Percentiles rank a stretch among this genome's conserved stretches.
Evolutionary conservation across 2,888 invertebrate genomes (phyloP).

Genomic region (Oscheius sp.): DNA sequence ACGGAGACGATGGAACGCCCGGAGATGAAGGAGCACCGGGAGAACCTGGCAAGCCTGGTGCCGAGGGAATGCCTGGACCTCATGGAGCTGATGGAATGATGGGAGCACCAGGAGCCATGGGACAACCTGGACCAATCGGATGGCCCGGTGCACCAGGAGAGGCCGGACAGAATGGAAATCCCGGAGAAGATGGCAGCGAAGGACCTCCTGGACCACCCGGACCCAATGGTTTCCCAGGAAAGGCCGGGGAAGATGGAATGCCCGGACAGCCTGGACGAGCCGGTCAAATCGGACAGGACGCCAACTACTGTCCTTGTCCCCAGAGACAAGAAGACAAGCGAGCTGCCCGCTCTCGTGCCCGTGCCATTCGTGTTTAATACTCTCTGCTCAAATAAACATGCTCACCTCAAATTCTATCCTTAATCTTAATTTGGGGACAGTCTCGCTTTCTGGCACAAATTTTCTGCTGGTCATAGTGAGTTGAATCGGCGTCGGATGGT

Average conservation of each 20-base stretch:
- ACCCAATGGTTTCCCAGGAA: constrained; percentile 52
- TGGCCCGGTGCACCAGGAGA: constrained; percentile 58
- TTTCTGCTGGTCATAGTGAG: constrained; percentile 7
- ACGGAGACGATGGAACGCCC: constrained; percentile 53
- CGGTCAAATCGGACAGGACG: constrained; percentile 53
- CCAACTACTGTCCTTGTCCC: constrained; percentile 62
- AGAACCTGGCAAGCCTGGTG: constrained; percentile 36
- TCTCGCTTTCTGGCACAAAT: background rate
- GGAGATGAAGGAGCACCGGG: constrained; percentile 50
- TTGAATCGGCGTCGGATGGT: background rate
- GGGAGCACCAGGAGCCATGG: constrained; percentile 52
- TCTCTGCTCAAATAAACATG: background rate
- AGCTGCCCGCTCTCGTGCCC: constrained; percentile 16
- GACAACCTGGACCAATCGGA: constrained; percentile 55
- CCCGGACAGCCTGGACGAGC: constrained; percentile 53
- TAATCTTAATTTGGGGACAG: background rate
- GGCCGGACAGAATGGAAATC: constrained; percentile 55
- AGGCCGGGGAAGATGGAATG: constrained; percentile 51
- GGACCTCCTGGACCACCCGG: constrained; percentile 57
- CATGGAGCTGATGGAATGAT: constrained; percentile 42
- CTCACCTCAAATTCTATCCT: background rate
- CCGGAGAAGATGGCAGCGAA: constrained; percentile 49
- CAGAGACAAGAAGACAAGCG: constrained; percentile 16
- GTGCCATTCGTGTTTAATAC: background rate
- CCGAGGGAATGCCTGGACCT: constrained; percentile 42